Evolutionary conservation across 1,140 invertebrate genomes (phyloP), one percentile per base, ranked within the genome.

Genomic region (Rhyacophila brunnea): DNA sequence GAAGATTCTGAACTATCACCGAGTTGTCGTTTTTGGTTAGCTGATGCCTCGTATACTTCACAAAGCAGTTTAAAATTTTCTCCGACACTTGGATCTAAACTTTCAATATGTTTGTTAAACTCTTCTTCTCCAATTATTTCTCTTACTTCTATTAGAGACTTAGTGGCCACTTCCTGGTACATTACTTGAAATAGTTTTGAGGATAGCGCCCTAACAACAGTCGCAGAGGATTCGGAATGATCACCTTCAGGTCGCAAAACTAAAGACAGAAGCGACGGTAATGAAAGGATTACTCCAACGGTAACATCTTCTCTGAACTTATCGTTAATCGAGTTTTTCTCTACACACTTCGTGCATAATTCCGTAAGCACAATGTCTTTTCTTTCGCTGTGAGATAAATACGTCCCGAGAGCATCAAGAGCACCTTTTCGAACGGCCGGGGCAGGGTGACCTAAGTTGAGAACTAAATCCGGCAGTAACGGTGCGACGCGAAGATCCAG

Each of bases 351-450:
- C 32, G 82, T 80, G 36, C 89, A 73, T 48, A 90, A 83, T 15
- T 81, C 77, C 60, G 83, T 70, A 6, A 87, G 72, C 15, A 85
- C 80, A 45, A 74, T 74, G 64, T 86, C 82, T 0, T 83, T 77
- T 56, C 79, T 77, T 38, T 77, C 75, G 13, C 84, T 85, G 65
- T 85, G 81, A 1, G 80, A 71, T 11, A 89, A 74, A 67, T 88
- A 89, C 7, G 86, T 82, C 47, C 85, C 79, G 1, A 90, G 67
- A 1, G 86, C 83, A 65, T 90, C 87, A 1, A 89, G 68, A 2
- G 87, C 86, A 6, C 85, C 87, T 70, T 90, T 90, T 10, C 88
- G 78, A 1, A 92, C 87, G 0, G 88, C 87, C 0, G 89, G 88
- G 0, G 87, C 88, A 13, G 81, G 74, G 68, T 91, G 87, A 1